A percentile compares a stretch with the other conserved stretches of the same genome.
These are phyloP conservation scores for Oophaga sylvatica DNA, from an alignment of 2,797 vertebrate genomes.

Conservation along the genomic window DNA sequence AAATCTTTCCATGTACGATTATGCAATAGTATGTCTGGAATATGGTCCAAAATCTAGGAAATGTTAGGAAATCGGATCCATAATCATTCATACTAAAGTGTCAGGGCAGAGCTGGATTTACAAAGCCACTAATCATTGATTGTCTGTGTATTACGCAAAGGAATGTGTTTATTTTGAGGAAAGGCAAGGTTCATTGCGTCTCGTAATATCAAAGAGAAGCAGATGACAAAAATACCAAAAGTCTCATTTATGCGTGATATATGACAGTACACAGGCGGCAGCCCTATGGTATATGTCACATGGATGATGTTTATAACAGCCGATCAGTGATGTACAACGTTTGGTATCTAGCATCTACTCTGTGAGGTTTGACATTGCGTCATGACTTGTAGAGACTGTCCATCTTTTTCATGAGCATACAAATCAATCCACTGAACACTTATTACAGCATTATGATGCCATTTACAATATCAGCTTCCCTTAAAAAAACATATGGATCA, in stretches of 20 bases:
- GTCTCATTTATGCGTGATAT: neutral
- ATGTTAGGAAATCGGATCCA: conserved; percentile 4
- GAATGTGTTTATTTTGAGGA: conserved; percentile 35
- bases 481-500: conserved; percentile 36
- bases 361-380: neutral
- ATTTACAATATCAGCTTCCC: conserved; percentile 23
- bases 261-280: neutral
- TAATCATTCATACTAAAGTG: conserved; percentile 41
- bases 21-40: conserved; percentile 38
- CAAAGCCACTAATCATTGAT: conserved; percentile 37
- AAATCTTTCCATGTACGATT: neutral
- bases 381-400: neutral
- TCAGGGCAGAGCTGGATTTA: conserved; percentile 35
- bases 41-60: conserved; percentile 27
- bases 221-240: conserved; percentile 11
- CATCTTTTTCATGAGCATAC: neutral
- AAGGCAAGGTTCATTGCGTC: neutral
- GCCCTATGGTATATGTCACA: conserved; percentile 1
- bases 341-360: neutral
- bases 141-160: conserved; percentile 21
- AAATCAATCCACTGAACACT: conserved; percentile 10
- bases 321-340: neutral
- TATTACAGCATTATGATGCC: conserved; percentile 4
- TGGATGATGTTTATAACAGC: neutral
- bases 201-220: conserved; percentile 9